These are phyloP conservation scores for Danio tinwini DNA, from an alignment of 2,797 vertebrate genomes.

Conservation along the genomic window DNA sequence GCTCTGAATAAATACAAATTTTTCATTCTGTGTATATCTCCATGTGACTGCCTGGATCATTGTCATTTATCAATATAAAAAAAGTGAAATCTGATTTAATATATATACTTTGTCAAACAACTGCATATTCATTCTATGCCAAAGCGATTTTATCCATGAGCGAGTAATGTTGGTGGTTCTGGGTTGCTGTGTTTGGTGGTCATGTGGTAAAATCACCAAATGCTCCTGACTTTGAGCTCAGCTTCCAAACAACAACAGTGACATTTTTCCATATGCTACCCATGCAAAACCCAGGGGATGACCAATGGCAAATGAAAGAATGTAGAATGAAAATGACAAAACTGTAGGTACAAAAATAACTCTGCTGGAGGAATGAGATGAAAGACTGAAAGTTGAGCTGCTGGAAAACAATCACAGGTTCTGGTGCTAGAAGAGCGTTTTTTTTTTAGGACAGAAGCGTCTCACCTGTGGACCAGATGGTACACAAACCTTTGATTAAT, in stretches of 20 bases:
- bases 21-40: no score
- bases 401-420: conserved; percentile 20
- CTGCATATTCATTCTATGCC: background rate
- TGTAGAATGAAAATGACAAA: background rate
- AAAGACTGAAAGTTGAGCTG: conserved; percentile 40
- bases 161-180: conserved; percentile 8
- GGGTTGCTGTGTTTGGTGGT: conserved; percentile 56
- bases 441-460: conserved; percentile 44
- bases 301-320: conserved; percentile 37
- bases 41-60: no score
- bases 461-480: conserved; percentile 76
- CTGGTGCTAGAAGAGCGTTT: conserved; percentile 14
- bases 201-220: conserved; percentile 68
- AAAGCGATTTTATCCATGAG: conserved; percentile 21
- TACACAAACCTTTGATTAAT: conserved; percentile 33
- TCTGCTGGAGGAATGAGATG: background rate
- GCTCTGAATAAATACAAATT: no score
- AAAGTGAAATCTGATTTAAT: background rate
- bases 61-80: no score
- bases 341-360: background rate
- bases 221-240: conserved; percentile 66
- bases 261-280: conserved; percentile 69
- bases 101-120: background rate
- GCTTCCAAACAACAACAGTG: conserved; percentile 71
- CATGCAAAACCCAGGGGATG: conserved; percentile 50